Evolutionary conservation across 2,113 vertebrate species (phyloP).

Genomic region (Pipa parva): DNA sequence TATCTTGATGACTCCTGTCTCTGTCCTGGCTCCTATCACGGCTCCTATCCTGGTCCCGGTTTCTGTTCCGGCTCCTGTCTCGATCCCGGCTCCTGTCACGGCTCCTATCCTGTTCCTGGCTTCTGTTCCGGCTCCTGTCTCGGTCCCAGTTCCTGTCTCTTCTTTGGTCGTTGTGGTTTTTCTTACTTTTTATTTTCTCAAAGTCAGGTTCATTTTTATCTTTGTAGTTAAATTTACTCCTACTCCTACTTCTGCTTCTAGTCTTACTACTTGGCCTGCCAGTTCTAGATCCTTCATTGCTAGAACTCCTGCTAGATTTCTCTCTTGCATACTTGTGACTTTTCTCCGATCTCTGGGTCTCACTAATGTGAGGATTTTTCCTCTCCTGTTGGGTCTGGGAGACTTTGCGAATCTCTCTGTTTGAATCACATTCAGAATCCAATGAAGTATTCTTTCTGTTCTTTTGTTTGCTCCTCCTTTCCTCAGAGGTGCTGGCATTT

Average conservation of each 20-base stretch:
- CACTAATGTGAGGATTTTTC: background rate
- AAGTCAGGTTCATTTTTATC: slow-evolving; percentile 29
- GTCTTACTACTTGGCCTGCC: slow-evolving; percentile 45
- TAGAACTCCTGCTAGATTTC: slow-evolving; percentile 51
- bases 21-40: no score
- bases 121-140: background rate
- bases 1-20: background rate
- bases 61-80: no score
- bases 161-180: slow-evolving; percentile 42
- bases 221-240: slow-evolving; percentile 11
- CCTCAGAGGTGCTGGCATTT: slow-evolving; percentile 64
- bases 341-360: background rate
- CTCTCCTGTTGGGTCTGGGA: slow-evolving; percentile 45
- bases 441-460: slow-evolving; percentile 51
- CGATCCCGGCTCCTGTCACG: slow-evolving; percentile 33
- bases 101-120: slow-evolving; percentile 42
- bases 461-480: slow-evolving; percentile 53
- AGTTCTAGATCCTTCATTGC: slow-evolving; percentile 38
- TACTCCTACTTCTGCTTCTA: slow-evolving; percentile 52
- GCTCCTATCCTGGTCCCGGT: no score
- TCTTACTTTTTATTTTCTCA: slow-evolving; percentile 36
- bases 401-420: slow-evolving; percentile 50
- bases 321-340: slow-evolving; percentile 46
- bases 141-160: background rate
- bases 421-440: slow-evolving; percentile 55